Base-by-base conservation (phyloP, 2,888 invertebrate species). In the Tipula helvola region DNA sequence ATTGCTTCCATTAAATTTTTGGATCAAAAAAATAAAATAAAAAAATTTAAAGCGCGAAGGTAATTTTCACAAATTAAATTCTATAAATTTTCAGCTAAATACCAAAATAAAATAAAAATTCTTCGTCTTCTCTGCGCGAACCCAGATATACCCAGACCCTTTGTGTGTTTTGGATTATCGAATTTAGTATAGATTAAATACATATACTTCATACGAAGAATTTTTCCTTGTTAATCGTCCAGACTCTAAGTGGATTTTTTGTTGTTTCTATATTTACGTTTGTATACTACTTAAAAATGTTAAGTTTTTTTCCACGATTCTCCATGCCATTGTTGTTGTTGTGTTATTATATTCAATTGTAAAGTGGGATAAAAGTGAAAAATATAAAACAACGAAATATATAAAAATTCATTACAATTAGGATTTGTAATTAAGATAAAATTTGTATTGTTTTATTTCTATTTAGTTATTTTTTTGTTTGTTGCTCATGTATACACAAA, bases 321-420 rank as follows among this genome's bases (percentile, higher is more conserved):
- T 71, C 71, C 28, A 28, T 71, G 7, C 10, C 28, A 71, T 28
- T 28, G 71, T 71, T 71, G 71, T 71, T 71, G 52, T 28, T 71
- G 71, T 71, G 28, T 18, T 71, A 71, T 71, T 28, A 71, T 71
- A 28, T 71, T 71, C 71, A 71, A 71, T 71, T 71, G 71, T 71
- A 28, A 71, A n/a, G 71, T 71, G 71, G 71, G 28, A 71, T n/a
- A 57, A 44, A 57, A 39, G 39, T 39, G 39, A 39, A 39, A 39
- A 39, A 39, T 39, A 39, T 39, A 39, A 71, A 71, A 57, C 52
- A 57, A 71, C 71, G 28, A 71, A 71, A 71, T 71, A 71, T 28
- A 71, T 71, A 71, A 71, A 71, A 71, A 71, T 71, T 71, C 71
- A 71, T 71, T 71, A 71, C 71, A 71, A 71, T 71, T 71, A 71